Conservation (phyloP, 1,140 invertebrate species). For the Telenomus remus region DNA sequence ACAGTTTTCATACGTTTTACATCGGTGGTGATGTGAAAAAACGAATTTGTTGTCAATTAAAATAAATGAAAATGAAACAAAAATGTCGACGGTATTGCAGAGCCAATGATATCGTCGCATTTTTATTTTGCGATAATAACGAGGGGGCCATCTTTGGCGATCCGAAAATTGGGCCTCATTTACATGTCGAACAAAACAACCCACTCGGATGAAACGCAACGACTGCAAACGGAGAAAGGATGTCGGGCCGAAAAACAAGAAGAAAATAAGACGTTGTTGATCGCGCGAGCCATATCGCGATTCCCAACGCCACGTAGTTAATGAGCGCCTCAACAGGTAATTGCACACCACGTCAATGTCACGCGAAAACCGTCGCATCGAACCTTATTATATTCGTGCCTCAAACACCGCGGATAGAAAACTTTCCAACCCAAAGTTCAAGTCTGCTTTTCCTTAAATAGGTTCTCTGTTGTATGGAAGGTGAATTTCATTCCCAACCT, state of each 20-base stretch:
- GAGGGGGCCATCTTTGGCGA: conserved; percentile 48
- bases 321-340: conserved; percentile 27
- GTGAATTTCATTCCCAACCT: no score
- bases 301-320: conserved; percentile 31
- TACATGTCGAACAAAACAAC: conserved; percentile 58
- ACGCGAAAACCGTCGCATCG: neutral
- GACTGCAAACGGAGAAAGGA: conserved; percentile 54
- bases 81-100: conserved; percentile 43
- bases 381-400: neutral
- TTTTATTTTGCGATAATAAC: conserved; percentile 54
- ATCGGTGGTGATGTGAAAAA: conserved; percentile 36
- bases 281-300: conserved; percentile 34
- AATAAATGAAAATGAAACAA: no score
- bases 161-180: conserved; percentile 60
- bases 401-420: neutral
- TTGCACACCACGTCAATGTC: conserved; percentile 17
- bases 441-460: no score
- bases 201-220: conserved; percentile 39
- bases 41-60: no score
- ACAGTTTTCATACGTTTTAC: conserved; percentile 35
- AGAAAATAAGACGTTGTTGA: conserved; percentile 29
- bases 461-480: no score
- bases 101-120: conserved; percentile 54
- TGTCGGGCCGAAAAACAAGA: conserved; percentile 38
- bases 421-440: neutral